Base-by-base conservation (phyloP, 2,888 invertebrate genomes). In the Tipula lateralis region DNA sequence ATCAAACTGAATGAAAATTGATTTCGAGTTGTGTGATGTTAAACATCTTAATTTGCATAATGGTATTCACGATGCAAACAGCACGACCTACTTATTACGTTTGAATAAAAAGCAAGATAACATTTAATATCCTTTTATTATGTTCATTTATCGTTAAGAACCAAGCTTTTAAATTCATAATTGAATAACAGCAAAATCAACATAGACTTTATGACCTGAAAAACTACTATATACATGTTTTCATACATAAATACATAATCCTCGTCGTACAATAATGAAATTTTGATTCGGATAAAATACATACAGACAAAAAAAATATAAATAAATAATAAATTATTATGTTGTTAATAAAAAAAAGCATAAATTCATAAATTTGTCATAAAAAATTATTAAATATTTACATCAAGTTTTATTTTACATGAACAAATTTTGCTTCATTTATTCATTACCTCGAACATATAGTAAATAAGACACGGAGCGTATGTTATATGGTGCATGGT, bases 371-470 rank as follows among this genome's bases (percentile, higher is more conserved):
- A 66, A 66, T 66, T 66, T 66, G 66, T 66, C 66, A 66, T 66
- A 66, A 66, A 66, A 66, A 66, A 24, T 66, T 66, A 66, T 66
- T 66, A 66, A 66, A 66, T 66, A 66, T 66, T 66, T 66, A 66
- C 24, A 66, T 24, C 66, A 66, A 66, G 24, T 66, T 66, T 24
- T 66, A 66, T 66, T 66, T 66, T 66, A 24, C 66, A 66, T 66
- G 66, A 66, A 66, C 66, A 66, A 66, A 66, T 66, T 66, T 66
- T 66, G 66, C 66, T 66, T 66, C 66, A 66, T 66, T 66, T 66
- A 66, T 66, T 66, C 66, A 66, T 66, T 66, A 66, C 66, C 66
- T 66, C 66, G 19, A n/a, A 24, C 24, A 66, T 66, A 66, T 2
- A 66, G 66, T 24, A 24, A 66, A 66, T 24, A 66, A 24, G 24